Percentiles rank a stretch among this genome's conserved stretches.
phyloP scores from a whole-genome alignment of 2,113 vertebrate species.

The Thalassarche chlororhynchos region DNA sequence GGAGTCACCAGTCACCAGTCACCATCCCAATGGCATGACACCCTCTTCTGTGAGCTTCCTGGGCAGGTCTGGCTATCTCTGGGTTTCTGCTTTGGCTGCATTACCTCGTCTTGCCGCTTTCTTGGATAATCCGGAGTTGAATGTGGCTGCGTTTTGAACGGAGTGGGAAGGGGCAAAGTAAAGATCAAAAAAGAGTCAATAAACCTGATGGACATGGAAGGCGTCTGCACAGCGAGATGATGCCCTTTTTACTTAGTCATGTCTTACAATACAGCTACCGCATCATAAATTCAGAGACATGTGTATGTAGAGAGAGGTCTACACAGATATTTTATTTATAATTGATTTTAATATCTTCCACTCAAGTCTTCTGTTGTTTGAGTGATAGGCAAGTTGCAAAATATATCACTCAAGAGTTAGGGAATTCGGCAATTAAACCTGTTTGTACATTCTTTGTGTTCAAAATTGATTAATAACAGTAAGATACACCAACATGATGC shows the following conservation, averaged over 20 bases:
- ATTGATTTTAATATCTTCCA: constrained; percentile 43
- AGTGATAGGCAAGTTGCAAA: constrained; percentile 57
- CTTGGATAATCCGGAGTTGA: background rate
- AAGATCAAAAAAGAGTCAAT: constrained; percentile 5
- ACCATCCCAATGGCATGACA: accelerated
- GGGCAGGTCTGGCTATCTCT: background rate
- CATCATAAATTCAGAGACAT: background rate
- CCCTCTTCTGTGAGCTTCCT: background rate
- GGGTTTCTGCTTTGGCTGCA: background rate
- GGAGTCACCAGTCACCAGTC: background rate
- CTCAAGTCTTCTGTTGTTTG: constrained; percentile 23
- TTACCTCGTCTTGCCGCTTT: background rate
- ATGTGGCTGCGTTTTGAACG: accelerated
- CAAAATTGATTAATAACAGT: constrained; percentile 53
- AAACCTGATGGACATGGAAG: background rate
- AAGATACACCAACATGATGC: background rate
- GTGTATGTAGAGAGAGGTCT: background rate
- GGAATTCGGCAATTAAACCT: constrained; percentile 36
- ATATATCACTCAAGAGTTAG: constrained; percentile 36
- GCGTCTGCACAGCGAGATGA: background rate
- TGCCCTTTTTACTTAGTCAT: background rate
- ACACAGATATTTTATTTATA: constrained; percentile 1
- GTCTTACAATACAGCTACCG: background rate
- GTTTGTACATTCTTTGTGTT: constrained; percentile 33
- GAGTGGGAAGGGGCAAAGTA: background rate